Conservation (phyloP, 2,113 vertebrate genomes). For the Oxyruncus cristatus region DNA sequence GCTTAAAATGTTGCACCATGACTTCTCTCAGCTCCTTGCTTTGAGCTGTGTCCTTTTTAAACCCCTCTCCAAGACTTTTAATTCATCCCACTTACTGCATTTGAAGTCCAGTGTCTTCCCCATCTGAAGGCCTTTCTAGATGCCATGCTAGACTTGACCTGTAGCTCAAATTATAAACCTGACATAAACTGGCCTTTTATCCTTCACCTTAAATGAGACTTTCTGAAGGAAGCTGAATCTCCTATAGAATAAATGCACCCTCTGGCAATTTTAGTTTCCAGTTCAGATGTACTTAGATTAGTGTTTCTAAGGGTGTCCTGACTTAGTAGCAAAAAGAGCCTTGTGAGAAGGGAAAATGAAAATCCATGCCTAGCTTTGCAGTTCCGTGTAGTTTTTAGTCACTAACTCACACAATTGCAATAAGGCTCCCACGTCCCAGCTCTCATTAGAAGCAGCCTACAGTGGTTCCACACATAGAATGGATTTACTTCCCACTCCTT, state of each 20-base stretch:
- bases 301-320: not conserved
- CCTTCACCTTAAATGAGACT: not conserved
- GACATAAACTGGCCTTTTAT: not conserved
- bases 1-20: not conserved
- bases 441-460: not conserved
- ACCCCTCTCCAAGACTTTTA: not conserved
- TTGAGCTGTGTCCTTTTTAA: not conserved
- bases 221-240: not conserved
- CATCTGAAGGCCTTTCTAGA: not conserved
- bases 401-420: not conserved
- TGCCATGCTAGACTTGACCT: not conserved
- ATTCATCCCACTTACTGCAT: not conserved
- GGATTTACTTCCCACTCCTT: not conserved
- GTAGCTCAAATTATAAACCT: not conserved
- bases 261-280: not conserved
- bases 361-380: not conserved
- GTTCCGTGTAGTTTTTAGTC: not conserved
- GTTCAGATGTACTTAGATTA: not conserved
- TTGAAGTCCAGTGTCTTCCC: not conserved
- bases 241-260: not conserved
- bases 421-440: accelerated
- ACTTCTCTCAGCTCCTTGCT: not conserved
- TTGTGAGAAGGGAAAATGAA: not conserved
- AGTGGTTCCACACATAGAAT: not conserved
- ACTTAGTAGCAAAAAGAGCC: not conserved